A percentile compares a stretch with the other conserved stretches of the same genome.
These are phyloP conservation scores for Frieseomelitta varia DNA, from an alignment of 1,140 invertebrate genomes.

Conservation along the genomic window DNA sequence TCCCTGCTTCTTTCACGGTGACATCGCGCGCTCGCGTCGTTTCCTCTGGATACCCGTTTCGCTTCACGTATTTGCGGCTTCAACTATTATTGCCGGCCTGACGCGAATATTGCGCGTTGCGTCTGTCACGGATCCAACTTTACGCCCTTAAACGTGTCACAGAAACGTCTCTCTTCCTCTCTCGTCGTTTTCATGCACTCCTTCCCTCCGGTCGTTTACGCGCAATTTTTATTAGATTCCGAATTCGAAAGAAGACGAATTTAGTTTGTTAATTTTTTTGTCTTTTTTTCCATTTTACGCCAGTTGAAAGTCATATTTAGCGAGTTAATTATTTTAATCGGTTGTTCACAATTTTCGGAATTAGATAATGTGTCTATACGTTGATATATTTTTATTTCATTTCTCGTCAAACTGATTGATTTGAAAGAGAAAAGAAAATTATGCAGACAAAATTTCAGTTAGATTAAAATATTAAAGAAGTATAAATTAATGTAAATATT, in stretches of 20 bases:
- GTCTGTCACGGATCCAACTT: neutral
- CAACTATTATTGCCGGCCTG: constrained; percentile 14
- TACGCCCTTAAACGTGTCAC: neutral
- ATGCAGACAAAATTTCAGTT: too few species aligned
- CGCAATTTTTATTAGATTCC: neutral
- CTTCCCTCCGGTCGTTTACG: neutral
- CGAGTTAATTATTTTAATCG: too few species aligned
- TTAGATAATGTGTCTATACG: too few species aligned
- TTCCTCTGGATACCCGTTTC: neutral
- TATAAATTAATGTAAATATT: too few species aligned
- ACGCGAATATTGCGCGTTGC: constrained; percentile 4
- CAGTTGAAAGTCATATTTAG: too few species aligned
- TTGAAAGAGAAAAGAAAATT: too few species aligned
- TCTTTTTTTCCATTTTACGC: too few species aligned
- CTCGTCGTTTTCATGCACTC: neutral
- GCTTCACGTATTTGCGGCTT: neutral
- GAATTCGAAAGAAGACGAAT: neutral
- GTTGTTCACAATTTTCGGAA: too few species aligned
- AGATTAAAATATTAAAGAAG: too few species aligned
- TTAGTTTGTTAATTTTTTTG: too few species aligned
- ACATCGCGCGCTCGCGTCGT: neutral
- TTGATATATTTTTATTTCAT: too few species aligned
- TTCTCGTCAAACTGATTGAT: too few species aligned
- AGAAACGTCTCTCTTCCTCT: neutral
- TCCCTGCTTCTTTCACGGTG: neutral